These are phyloP conservation scores for Trissolcus brochymenae DNA, from an alignment of 2,888 invertebrate genomes.

Conservation along the genomic window DNA sequence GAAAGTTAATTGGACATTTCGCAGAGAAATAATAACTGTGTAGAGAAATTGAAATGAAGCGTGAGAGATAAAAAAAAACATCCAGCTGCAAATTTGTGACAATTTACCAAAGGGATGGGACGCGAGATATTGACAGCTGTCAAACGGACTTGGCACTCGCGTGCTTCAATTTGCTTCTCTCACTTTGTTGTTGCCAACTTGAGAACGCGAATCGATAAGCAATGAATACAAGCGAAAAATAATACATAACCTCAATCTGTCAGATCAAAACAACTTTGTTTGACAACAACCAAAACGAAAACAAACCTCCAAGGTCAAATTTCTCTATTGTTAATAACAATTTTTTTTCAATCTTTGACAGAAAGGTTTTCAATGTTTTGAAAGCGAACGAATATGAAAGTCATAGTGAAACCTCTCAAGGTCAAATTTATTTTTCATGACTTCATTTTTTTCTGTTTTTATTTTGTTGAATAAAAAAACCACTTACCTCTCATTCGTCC, in stretches of 20 bases:
- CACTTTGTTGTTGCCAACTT: background rate
- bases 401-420: background rate
- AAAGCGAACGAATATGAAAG: background rate
- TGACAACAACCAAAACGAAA: background rate
- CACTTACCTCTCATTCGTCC: constrained; percentile 72
- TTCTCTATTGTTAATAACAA: background rate
- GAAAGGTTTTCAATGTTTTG: background rate
- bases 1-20: too few relatives aligned
- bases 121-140: constrained; percentile 6
- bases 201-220: background rate
- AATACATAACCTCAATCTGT: constrained; percentile 2
- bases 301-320: background rate
- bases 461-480: background rate
- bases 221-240: background rate
- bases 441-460: too few relatives aligned
- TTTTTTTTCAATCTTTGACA: constrained; percentile 2
- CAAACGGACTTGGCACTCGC: constrained; percentile 3
- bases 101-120: too few relatives aligned
- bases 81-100: background rate
- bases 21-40: too few relatives aligned
- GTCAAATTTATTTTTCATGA: too few relatives aligned
- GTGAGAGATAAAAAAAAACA: background rate
- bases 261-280: too few relatives aligned
- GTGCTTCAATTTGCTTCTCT: background rate
- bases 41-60: too few relatives aligned